Evolutionary conservation across 2,113 vertebrate species (phyloP).

Genomic region (Melanocharis versteri): DNA sequence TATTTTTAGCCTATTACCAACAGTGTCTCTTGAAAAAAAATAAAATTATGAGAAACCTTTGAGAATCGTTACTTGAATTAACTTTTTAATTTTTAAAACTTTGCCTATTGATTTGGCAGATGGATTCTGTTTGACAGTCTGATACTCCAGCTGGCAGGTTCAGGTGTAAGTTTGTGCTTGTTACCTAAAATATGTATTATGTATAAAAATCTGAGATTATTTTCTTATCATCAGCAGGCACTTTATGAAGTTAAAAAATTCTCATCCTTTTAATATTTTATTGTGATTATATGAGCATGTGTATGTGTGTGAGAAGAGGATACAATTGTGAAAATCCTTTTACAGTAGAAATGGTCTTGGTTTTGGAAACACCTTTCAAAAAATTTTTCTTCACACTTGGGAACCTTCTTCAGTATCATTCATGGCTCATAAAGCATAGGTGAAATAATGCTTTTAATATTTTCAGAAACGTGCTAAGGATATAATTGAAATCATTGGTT

Average conservation of each 20-base stretch:
- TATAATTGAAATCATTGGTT: not conserved
- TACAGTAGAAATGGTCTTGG: not conserved
- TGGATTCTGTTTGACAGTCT: not conserved
- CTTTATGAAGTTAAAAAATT: not conserved
- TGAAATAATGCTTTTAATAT: not conserved
- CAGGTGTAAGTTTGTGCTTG: not conserved
- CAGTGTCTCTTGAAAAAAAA: not conserved
- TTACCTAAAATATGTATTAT: not conserved
- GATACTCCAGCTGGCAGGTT: not conserved
- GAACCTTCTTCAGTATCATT: not conserved
- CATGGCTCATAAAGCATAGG: not conserved
- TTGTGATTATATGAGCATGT: not conserved
- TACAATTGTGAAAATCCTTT: not conserved
- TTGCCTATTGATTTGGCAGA: slow-evolving; percentile 1
- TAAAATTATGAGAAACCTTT: not conserved
- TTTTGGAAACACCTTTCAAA: not conserved
- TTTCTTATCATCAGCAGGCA: not conserved
- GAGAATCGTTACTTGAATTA: slow-evolving; percentile 9
- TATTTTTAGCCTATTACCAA: not conserved
- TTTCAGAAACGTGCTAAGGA: not conserved
- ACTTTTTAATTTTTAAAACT: slow-evolving; percentile 26
- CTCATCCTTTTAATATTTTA: not conserved
- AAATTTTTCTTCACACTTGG: not conserved
- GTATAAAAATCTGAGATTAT: not conserved
- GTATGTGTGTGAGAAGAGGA: not conserved